A percentile compares a stretch with the other conserved stretches of the same genome.
Conservation (phyloP, 2,113 vertebrate genomes). For the Haemorhous mexicanus region DNA sequence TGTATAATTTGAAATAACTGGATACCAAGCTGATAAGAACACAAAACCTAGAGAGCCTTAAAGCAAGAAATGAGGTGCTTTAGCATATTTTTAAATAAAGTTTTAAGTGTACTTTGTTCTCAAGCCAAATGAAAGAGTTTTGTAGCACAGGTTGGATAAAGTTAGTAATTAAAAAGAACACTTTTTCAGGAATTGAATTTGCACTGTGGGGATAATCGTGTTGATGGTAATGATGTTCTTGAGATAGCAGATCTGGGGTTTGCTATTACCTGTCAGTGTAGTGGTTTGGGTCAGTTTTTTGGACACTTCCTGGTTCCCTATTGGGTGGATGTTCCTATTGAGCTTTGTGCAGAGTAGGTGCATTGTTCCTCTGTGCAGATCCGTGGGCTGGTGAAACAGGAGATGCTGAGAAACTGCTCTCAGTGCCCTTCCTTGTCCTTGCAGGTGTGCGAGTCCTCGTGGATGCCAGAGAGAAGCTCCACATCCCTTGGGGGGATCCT, state of each 20-base stretch:
- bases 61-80: background rate
- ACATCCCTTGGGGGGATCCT: slow-evolving; percentile 92
- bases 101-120: background rate
- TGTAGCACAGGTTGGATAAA: background rate
- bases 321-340: accelerated
- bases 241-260: background rate
- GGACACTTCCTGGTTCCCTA: background rate
- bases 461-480: slow-evolving; percentile 95
- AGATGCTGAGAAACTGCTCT: slow-evolving; percentile 34
- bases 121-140: background rate
- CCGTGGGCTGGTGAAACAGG: background rate
- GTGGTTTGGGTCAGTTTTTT: background rate
- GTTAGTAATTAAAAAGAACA: background rate
- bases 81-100: background rate
- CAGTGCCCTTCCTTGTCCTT: background rate
- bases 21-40: background rate
- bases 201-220: accelerated
- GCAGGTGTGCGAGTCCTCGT: slow-evolving; percentile 92
- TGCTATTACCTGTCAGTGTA: background rate
- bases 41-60: background rate
- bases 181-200: background rate
- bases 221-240: accelerated
- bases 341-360: background rate
- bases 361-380: background rate
- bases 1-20: background rate